These are phyloP conservation scores for Carabus problematicus DNA, from an alignment of 2,888 invertebrate species.

Conservation along the genomic window DNA sequence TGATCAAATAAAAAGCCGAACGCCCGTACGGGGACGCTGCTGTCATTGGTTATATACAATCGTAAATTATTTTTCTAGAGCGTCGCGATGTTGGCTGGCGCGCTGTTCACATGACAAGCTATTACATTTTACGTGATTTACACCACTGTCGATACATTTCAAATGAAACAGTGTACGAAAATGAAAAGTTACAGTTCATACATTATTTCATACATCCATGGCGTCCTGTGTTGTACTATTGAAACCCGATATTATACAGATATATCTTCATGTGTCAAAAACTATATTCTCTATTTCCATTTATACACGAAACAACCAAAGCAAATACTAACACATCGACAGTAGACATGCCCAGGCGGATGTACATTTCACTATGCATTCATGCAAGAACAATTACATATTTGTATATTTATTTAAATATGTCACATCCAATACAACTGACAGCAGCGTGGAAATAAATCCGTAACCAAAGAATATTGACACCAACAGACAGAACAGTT, in stretches of 20 bases:
- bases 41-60: conserved; percentile 44
- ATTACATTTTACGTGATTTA: conserved; percentile 43
- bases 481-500: no score
- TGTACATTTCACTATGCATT: no score
- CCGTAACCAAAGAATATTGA: no score
- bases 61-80: conserved; percentile 46
- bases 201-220: conserved; percentile 28
- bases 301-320: not conserved
- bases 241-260: conserved; percentile 43
- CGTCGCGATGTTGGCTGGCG: conserved; percentile 3
- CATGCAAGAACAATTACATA: no score
- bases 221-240: conserved; percentile 33
- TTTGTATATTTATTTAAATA: no score
- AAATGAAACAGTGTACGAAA: conserved; percentile 43
- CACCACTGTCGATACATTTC: conserved; percentile 42
- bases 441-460: no score
- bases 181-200: conserved; percentile 43
- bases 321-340: no score
- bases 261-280: conserved; percentile 43
- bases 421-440: no score
- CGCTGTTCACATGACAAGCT: conserved; percentile 40
- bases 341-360: no score
- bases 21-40: conserved; percentile 35
- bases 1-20: conserved; percentile 46
- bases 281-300: conserved; percentile 39